Base-by-base conservation (phyloP, 2,888 invertebrate species). In the Eudasyphora cyanicolor region DNA sequence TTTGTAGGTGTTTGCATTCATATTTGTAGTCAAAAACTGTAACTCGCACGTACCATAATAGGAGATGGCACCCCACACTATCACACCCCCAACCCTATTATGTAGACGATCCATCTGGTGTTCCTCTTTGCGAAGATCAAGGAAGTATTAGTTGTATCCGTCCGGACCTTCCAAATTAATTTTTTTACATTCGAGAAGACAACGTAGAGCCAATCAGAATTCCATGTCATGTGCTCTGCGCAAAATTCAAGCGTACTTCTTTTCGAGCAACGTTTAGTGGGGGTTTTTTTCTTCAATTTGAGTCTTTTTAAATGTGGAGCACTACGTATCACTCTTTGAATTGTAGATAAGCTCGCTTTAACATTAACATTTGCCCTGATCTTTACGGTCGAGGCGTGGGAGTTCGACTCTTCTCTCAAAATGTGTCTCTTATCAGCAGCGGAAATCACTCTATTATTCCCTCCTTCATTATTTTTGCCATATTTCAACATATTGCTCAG, bases 321-420 rank as follows among this genome's bases (percentile, higher is more conserved):
- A n/a, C n/a, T n/a, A n/a, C n/a, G n/a, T n/a, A n/a, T n/a, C n/a
- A 51, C 51, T 14, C 62, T 1, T 32, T 62, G 62, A 62, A 62
- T n/a, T 14, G 62, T 62, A 29, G 29, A 29, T 32, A 62, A 29
- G n/a, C 32, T 62, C 32, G n/a, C 62, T 62, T n/a, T 32, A 29
- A 62, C 32, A n/a, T 5, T n/a, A 1, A 32, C 32, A 29, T 32
- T 62, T 32, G 64, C 51, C 49, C 10, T 64, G 45, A 45, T 24
- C 19, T 64, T 62, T 64, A 29, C 29, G 14, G 76, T n/a, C 17
- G 76, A 62, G 64, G 64, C 64, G 24, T 76, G 64, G 49, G 64
- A 64, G 51, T 64, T 76, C 32, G 76, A 76, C 4, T 45, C 64
- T 76, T 64, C 49, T 49, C 76, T 76, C 57, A 74, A 29, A 35